A percentile compares a stretch with the other conserved stretches of the same genome.
Evolutionary conservation across 2,797 vertebrate genomes (phyloP).

Genomic region (Peromyscus melanophrys): DNA sequence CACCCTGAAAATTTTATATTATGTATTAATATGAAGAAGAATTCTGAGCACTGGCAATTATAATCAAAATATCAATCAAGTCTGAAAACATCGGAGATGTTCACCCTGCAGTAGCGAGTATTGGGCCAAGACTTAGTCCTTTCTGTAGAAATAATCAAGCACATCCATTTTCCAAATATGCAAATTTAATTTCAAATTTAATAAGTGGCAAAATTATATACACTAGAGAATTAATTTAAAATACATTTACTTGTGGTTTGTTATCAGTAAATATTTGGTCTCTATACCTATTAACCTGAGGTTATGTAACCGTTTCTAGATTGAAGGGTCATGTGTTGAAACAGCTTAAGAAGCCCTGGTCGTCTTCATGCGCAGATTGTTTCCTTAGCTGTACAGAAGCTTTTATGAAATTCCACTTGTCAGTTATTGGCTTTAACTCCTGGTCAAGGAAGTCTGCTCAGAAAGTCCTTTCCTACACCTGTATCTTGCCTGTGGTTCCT

Average conservation of each 20-base stretch:
- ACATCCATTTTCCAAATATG: background rate
- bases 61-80: constrained; percentile 32
- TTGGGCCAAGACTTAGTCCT: background rate
- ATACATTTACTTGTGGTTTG: background rate
- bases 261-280: background rate
- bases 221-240: background rate
- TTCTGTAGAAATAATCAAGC: background rate
- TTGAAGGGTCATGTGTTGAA: background rate
- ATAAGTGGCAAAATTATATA: background rate
- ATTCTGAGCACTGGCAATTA: background rate
- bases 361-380: background rate
- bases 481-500: background rate
- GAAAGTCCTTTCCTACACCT: background rate
- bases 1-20: background rate
- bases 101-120: background rate
- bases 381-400: background rate
- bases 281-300: background rate
- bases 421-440: background rate
- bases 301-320: background rate
- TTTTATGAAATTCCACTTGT: background rate
- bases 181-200: background rate
- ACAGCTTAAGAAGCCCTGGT: background rate
- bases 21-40: constrained; percentile 1
- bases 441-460: background rate
- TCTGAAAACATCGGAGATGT: background rate